Evolutionary conservation across 2,797 vertebrate genomes (phyloP), one percentile per base, ranked within the genome.

Genomic region (Gymnocypris eckloni): DNA sequence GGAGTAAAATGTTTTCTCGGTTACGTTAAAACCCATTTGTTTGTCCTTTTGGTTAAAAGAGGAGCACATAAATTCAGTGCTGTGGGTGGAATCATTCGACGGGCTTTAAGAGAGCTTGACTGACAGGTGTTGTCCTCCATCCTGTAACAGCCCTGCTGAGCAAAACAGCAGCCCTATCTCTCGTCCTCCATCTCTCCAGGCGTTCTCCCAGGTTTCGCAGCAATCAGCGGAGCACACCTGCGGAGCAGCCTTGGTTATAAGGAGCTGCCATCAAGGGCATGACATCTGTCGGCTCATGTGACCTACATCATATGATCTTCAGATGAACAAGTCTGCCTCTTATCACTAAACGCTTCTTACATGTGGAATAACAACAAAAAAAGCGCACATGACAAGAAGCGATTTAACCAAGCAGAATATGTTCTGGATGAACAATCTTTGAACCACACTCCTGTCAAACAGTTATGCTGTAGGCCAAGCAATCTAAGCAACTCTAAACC

Each of bases 101-200:
- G 3, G 54, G 56, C 43, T 76, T 83, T 76, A 37, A 83, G 59
- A 83, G 72, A 54, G 9, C 61, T 83, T 83, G 82, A 77, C 6
- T 77, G 82, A 76, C 72, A 83, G 33, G 20, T 25, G 59, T 67
- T 76, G 59, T 83, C 72, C 82, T 77, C 45, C 72, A 76, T 41
- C 59, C 45, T 77, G 13, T 16, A 1, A 33, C 33, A 66, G 33
- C 82, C 71, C 59, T 50, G 82, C 82, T 77, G 82, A 11, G 72
- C 72, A 66, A 76, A 33, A 83, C 82, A 66, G 67, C 71, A 76
- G 41, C 70, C 71, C 59, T 82, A 61, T 73, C 70, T 76, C 43
- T 67, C 59, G 22, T 48, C 61, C 45, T 67, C 45, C 72, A 83
- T 83, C 81, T 66, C 56, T 66, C 56, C 56, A 83, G 41, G 41